Evolutionary conservation across 2,888 invertebrate species (phyloP).

Genomic region (Harmothoe impar): DNA sequence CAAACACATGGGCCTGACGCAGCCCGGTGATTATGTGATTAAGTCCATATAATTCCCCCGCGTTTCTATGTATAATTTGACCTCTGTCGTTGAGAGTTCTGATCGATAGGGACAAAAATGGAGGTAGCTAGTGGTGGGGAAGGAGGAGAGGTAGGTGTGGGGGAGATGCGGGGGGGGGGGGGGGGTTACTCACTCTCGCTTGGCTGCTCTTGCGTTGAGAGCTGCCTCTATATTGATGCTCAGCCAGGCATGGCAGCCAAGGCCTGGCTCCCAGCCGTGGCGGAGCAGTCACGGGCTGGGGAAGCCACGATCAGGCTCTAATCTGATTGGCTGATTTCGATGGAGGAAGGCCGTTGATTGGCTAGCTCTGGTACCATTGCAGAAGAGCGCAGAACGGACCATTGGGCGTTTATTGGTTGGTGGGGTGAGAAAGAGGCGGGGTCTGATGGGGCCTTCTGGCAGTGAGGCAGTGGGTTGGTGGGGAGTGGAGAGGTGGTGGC

Average conservation of each 20-base stretch:
- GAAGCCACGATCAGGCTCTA: background rate
- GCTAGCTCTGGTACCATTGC: background rate
- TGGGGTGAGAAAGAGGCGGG: conserved; percentile 40
- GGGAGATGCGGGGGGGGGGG: background rate
- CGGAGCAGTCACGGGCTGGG: background rate
- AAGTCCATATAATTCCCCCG: conserved; percentile 63
- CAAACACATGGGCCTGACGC: conserved; percentile 41
- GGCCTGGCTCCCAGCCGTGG: background rate
- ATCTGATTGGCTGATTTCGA: conserved; percentile 7
- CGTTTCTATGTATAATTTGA: conserved; percentile 58
- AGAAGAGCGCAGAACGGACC: background rate
- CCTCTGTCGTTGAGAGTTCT: conserved; percentile 44
- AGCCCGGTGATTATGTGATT: conserved; percentile 61
- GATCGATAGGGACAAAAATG: conserved; percentile 62
- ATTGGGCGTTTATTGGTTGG: background rate
- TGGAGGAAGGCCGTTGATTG: conserved; percentile 1
- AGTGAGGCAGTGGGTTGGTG: background rate
- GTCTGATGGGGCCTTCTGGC: background rate
- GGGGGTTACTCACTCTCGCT: conserved; percentile 15
- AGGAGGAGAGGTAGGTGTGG: background rate
- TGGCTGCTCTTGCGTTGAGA: conserved; percentile 19
- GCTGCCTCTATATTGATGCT: background rate
- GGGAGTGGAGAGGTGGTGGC: background rate
- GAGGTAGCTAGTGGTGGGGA: background rate
- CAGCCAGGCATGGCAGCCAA: background rate